phyloP scores from a whole-genome alignment of 2,888 invertebrate species.

The Drosophila eohydei region DNA sequence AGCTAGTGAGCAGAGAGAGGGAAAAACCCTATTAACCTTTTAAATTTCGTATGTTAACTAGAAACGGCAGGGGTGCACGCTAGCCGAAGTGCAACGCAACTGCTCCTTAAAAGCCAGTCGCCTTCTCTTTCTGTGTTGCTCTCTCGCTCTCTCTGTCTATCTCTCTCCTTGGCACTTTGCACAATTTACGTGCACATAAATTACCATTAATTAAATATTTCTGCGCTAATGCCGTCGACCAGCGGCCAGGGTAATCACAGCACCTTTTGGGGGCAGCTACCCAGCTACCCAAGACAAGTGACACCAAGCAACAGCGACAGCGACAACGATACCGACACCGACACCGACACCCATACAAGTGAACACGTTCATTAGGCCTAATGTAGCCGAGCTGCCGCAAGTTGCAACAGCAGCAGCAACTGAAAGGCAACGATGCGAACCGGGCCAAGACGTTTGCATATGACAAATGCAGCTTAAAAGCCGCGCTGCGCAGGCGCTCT shows the following conservation, averaged over 20 bases:
- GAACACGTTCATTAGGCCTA: slow-evolving; percentile 79
- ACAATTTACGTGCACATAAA: slow-evolving; percentile 84
- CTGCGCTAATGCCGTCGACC: slow-evolving; percentile 72
- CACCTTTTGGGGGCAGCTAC: slow-evolving; percentile 64
- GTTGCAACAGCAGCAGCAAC: slow-evolving; percentile 20
- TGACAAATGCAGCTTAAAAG: slow-evolving; percentile 68
- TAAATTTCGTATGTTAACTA: slow-evolving; percentile 69
- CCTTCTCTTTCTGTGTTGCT: background rate
- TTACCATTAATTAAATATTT: slow-evolving; percentile 85
- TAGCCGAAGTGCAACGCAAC: background rate
- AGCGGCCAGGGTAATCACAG: slow-evolving; percentile 67
- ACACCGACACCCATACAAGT: slow-evolving; percentile 58
- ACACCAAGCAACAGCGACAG: slow-evolving; percentile 53
- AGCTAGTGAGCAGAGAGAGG: background rate
- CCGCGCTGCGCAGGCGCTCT: slow-evolving; percentile 35
- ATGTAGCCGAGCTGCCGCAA: slow-evolving; percentile 55
- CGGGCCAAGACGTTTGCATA: slow-evolving; percentile 70
- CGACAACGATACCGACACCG: slow-evolving; percentile 32
- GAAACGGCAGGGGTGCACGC: slow-evolving; percentile 64
- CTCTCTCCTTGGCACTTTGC: slow-evolving; percentile 60
- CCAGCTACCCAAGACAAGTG: slow-evolving; percentile 60
- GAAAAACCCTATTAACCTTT: slow-evolving; percentile 74
- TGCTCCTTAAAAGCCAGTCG: slow-evolving; percentile 15
- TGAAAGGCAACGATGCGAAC: slow-evolving; percentile 47
- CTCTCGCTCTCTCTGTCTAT: background rate